Conservation (phyloP, 1,140 invertebrate genomes). For the Triops cancriformis region DNA sequence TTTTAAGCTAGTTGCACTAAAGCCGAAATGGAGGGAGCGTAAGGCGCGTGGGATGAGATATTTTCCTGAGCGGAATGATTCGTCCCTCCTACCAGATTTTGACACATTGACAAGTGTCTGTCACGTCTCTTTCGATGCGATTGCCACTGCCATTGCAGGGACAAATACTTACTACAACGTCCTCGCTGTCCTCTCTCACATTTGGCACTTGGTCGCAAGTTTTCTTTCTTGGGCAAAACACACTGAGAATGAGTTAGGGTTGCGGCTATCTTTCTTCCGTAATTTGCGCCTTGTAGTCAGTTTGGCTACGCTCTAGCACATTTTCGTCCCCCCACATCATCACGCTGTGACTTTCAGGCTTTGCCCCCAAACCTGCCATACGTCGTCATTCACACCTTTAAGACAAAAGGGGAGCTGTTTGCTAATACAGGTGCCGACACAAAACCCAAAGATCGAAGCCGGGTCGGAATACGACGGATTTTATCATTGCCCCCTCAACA, state of each 20-base stretch:
- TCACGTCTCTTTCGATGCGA: background rate
- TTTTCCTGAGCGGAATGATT: background rate
- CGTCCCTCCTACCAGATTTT: background rate
- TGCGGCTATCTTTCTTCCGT: background rate
- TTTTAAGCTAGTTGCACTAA: too few species aligned
- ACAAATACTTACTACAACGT: background rate
- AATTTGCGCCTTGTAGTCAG: background rate
- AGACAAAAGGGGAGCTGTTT: background rate
- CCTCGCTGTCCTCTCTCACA: background rate
- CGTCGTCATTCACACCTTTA: background rate
- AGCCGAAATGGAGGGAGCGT: too few species aligned
- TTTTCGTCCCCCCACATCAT: background rate
- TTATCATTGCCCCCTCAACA: background rate
- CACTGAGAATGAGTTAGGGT: background rate
- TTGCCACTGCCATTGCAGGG: background rate
- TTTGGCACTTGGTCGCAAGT: slow-evolving; percentile 10
- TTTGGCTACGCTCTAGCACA: background rate
- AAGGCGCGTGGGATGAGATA: background rate
- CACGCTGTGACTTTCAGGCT: background rate
- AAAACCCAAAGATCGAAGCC: background rate
- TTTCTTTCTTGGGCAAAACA: background rate
- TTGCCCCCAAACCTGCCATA: background rate
- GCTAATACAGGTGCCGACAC: background rate
- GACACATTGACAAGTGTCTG: slow-evolving; percentile 9
- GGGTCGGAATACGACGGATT: background rate